phyloP scores from a whole-genome alignment of 1,140 invertebrate species.

The Homalodisca vitripennis region DNA sequence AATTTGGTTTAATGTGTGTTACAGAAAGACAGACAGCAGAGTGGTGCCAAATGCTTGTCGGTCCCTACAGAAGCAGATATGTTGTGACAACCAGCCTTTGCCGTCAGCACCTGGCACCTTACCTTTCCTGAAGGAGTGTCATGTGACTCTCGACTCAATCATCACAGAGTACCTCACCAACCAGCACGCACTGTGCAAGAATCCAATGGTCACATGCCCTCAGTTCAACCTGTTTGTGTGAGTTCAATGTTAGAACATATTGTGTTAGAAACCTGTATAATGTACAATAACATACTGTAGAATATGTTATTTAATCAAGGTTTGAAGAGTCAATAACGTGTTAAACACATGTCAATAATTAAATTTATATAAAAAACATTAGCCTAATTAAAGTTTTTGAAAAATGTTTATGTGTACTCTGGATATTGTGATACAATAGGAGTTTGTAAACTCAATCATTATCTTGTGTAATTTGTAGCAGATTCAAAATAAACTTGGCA shows the following conservation, averaged over 20 bases:
- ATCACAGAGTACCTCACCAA: constrained; percentile 95
- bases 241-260: constrained; percentile 45
- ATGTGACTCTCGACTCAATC: constrained; percentile 83
- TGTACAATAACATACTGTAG: too few relatives aligned
- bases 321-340: too few relatives aligned
- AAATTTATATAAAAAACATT: too few relatives aligned
- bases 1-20: too few relatives aligned
- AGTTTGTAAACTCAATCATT: too few relatives aligned
- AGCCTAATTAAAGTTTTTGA: too few relatives aligned
- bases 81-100: constrained; percentile 29
- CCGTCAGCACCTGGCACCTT: constrained; percentile 44
- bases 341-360: too few relatives aligned
- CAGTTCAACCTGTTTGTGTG: constrained; percentile 85
- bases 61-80: constrained; percentile 69
- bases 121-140: constrained; percentile 47
- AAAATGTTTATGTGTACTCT: too few relatives aligned
- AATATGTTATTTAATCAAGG: too few relatives aligned
- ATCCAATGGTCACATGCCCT: constrained; percentile 88
- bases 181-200: constrained; percentile 92
- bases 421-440: too few relatives aligned
- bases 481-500: too few relatives aligned
- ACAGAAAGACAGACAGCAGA: constrained; percentile 19
- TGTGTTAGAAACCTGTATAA: not conserved
- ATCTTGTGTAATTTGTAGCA: too few relatives aligned
- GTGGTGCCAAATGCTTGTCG: constrained; percentile 29